phyloP scores from a whole-genome alignment of 2,797 vertebrate genomes.

The Tangara arthus region DNA sequence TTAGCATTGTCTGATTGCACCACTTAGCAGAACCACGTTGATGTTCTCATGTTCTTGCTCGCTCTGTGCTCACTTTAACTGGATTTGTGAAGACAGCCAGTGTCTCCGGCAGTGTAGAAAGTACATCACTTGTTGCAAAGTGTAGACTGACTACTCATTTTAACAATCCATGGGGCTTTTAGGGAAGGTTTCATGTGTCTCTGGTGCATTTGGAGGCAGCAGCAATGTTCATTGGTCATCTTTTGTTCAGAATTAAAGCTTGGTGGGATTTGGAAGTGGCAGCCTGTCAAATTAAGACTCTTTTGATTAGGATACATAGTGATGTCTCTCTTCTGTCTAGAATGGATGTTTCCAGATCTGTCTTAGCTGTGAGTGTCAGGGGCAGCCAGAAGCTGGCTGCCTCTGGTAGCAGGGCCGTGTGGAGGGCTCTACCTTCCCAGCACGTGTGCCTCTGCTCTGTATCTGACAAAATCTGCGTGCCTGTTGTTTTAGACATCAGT shows the following conservation, averaged over 20 bases:
- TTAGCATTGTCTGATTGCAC: background rate
- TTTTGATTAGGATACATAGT: background rate
- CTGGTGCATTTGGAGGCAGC: background rate
- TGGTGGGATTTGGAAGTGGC: background rate
- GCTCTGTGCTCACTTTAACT: background rate
- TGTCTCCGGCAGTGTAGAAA: background rate
- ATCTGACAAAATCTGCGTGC: background rate
- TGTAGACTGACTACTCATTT: background rate
- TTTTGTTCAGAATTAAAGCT: background rate
- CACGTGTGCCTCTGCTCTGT: accelerated
- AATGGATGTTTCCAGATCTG: background rate
- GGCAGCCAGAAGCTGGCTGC: background rate
- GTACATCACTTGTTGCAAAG: background rate
- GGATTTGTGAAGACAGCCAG: background rate
- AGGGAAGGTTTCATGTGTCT: background rate
- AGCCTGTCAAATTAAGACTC: background rate
- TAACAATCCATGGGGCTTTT: background rate
- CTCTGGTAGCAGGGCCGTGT: accelerated
- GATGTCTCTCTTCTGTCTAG: background rate
- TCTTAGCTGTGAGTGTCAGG: background rate
- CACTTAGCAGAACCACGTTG: background rate
- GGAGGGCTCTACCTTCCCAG: background rate
- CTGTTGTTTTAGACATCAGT: background rate
- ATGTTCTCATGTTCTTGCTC: background rate
- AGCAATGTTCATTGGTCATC: background rate